Evolutionary conservation across 2,113 vertebrate species (phyloP).

Genomic region (Diadophis punctatus): DNA sequence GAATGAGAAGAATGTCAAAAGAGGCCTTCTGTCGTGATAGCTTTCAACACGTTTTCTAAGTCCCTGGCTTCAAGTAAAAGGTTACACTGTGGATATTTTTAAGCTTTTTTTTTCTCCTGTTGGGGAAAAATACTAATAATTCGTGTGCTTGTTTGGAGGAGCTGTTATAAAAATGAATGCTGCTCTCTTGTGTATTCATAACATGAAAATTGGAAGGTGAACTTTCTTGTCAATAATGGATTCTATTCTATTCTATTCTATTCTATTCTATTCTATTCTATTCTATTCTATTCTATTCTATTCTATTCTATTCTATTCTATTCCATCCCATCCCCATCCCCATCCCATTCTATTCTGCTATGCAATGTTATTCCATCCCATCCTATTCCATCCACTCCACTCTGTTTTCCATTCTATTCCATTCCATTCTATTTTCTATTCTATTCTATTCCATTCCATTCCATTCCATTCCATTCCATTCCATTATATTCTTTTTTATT

Average conservation of each 20-base stretch:
- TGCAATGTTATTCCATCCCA: too few species aligned
- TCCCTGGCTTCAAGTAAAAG: not conserved
- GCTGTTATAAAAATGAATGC: not conserved
- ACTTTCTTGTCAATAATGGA: rapidly evolving
- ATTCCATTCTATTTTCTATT: rapidly evolving
- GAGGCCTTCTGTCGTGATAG: not conserved
- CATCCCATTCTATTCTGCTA: rapidly evolving
- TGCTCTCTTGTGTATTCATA: not conserved
- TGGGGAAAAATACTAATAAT: not conserved
- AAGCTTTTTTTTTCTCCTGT: constrained; percentile 9
- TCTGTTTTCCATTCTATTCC: too few species aligned
- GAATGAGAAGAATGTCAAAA: not conserved
- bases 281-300: too few species aligned
- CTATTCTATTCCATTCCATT: too few species aligned
- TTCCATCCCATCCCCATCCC: too few species aligned
- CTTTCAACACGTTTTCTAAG: not conserved
- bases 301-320: not conserved
- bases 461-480: too few species aligned
- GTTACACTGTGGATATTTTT: not conserved
- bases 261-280: not conserved
- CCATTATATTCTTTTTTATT: too few species aligned
- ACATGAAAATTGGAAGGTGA: not conserved
- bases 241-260: rapidly evolving
- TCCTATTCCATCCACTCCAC: too few species aligned
- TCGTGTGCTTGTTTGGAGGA: not conserved